phyloP scores from a whole-genome alignment of 2,888 invertebrate genomes.

The Hydraecia micacea region DNA sequence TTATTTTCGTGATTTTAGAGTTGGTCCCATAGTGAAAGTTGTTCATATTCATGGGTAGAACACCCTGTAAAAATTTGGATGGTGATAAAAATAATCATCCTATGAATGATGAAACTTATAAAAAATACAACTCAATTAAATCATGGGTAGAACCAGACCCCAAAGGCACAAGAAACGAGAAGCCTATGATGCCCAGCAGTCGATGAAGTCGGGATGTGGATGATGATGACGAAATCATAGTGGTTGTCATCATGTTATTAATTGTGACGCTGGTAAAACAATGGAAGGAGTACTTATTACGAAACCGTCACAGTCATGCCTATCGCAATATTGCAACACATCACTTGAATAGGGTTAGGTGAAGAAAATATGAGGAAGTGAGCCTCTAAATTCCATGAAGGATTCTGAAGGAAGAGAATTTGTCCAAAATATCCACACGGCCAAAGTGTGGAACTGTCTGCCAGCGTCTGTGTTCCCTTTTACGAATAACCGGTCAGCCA shows the following conservation, averaged over 20 bases:
- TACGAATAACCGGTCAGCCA: too few species aligned
- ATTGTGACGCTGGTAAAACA: constrained; percentile 19
- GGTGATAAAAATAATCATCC: too few species aligned
- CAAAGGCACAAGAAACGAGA: not conserved
- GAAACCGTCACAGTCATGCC: not conserved
- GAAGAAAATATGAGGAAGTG: not conserved
- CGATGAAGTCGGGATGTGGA: not conserved
- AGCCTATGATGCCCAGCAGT: not conserved
- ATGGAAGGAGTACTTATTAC: constrained; percentile 17
- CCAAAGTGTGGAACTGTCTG: too few species aligned
- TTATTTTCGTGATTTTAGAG: too few species aligned
- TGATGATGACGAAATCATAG: not conserved
- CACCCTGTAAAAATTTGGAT: too few species aligned
- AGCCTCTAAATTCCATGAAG: not conserved
- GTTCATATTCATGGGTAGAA: too few species aligned
- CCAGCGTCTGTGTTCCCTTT: too few species aligned
- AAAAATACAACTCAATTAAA: not conserved
- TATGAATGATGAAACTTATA: constrained; percentile 7
- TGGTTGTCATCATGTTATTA: not conserved
- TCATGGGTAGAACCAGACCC: not conserved
- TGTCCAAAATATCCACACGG: not conserved
- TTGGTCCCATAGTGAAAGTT: too few species aligned
- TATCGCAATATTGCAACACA: not conserved
- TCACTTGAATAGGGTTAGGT: not conserved
- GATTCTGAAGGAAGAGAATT: not conserved